These are phyloP conservation scores for Drosophila meridionalis DNA, from an alignment of 2,888 invertebrate species.

Conservation along the genomic window DNA sequence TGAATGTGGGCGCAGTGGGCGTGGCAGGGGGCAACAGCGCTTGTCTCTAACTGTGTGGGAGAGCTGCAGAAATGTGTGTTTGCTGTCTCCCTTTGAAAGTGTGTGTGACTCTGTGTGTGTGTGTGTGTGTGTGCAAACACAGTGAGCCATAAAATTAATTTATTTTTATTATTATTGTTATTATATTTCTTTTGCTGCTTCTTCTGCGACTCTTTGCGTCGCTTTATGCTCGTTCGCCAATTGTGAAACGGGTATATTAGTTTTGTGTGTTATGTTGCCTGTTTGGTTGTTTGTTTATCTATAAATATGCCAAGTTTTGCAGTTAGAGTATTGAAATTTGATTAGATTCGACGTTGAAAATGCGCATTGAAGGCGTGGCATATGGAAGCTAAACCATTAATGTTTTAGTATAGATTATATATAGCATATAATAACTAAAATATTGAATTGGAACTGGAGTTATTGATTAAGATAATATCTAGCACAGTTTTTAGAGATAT, in stretches of 20 bases:
- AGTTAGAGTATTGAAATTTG: not conserved
- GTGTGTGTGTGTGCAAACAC: constrained; percentile 37
- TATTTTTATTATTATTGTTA: constrained; percentile 83
- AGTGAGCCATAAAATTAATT: constrained; percentile 79
- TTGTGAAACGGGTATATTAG: not conserved
- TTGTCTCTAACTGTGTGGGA: constrained; percentile 25
- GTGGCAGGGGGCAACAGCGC: not conserved
- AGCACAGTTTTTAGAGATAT: not conserved
- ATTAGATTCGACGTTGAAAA: not conserved
- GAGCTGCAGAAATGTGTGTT: constrained; percentile 17
- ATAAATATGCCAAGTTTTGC: not conserved
- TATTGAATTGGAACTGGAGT: too few species aligned
- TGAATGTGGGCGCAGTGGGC: not conserved
- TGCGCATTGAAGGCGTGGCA: not conserved
- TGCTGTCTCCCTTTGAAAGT: constrained; percentile 14
- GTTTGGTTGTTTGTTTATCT: too few species aligned
- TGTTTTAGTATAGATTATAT: not conserved
- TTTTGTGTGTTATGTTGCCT: not conserved
- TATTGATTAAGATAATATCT: not conserved
- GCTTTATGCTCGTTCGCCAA: constrained; percentile 8
- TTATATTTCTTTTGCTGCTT: constrained; percentile 57
- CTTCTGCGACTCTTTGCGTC: constrained; percentile 43
- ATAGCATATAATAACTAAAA: not conserved
- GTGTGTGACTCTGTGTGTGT: constrained; percentile 7
- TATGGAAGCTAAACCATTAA: not conserved